Base-by-base conservation (phyloP, 2,797 vertebrate genomes). In the Poeciliopsis gracilis region DNA sequence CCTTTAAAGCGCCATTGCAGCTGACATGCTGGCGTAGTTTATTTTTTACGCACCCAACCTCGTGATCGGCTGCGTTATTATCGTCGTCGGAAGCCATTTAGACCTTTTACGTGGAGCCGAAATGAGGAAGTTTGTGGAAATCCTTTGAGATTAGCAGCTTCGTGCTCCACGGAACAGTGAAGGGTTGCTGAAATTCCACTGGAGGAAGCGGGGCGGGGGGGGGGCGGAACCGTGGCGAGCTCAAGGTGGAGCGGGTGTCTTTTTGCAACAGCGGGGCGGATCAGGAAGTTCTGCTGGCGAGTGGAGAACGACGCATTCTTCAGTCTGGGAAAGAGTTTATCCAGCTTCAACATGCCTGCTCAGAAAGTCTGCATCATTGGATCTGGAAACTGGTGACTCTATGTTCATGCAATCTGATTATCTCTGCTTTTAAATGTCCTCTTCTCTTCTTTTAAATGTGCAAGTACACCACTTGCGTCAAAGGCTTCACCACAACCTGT, bases 321-420 rank as follows among this genome's bases (percentile, higher is more conserved):
- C 33, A 30, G 0, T 5, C 23, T 5, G 16, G 0, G 18, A n/a
- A 18, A 57, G 28, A 38, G 30, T 9, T 25, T 25, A 1, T 13
- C 33, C 67, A 20, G 4, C 3, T 4, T 18, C 20, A 47, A 89
- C 80, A 95, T 95, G 94, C 90, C 94, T 51, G 91, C 66, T 20
- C 93, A 89, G 77, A 96, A 94, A 87, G 92, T 96, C 67, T 96
- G 95, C 94, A 95, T 97, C 91, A 88, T 97, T 25, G 94, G 93
- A 81, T 95, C 94, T 46, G 94, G 94, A 76, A 95, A 95, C 84
- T 95, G 94, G 94, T 94, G 94, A 93, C 69, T 46, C 33, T 33
- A 10, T 3, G 8, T 43, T n/a, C 3, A 9, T 70, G 25, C 73
- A 61, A 76, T 38, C 41, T 30, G 9, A 61, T 71, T 30, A 46